phyloP scores from a whole-genome alignment of 2,797 vertebrate genomes.

The Nothura maculosa region DNA sequence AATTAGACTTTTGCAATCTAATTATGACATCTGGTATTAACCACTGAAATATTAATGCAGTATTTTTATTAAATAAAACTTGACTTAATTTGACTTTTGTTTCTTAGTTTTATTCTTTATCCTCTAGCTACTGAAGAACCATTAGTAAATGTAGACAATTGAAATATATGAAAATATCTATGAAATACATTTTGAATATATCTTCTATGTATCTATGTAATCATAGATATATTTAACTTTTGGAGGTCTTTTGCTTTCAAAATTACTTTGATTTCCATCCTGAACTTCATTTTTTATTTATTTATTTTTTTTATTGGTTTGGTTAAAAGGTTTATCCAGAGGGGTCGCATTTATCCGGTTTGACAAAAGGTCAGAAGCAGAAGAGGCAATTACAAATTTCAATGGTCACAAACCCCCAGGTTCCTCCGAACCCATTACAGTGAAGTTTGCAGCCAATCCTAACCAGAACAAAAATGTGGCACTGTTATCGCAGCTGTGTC shows the following conservation, averaged over 20 bases:
- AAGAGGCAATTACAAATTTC: slow-evolving; percentile 96
- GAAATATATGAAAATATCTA: background rate
- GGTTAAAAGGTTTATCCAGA: slow-evolving; percentile 91
- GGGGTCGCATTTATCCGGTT: slow-evolving; percentile 98
- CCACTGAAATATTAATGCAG: background rate
- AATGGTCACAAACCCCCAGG: slow-evolving; percentile 97
- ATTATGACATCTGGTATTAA: background rate
- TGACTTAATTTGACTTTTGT: slow-evolving; percentile 43
- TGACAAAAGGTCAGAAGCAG: slow-evolving; percentile 96
- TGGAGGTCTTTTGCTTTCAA: slow-evolving; percentile 70
- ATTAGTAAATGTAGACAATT: background rate
- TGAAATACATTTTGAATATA: too few species aligned
- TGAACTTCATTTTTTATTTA: slow-evolving; percentile 42
- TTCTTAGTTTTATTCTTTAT: slow-evolving; percentile 26
- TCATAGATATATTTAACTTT: slow-evolving; percentile 53
- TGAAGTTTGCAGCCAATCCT: slow-evolving; percentile 97
- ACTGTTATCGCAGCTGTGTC: slow-evolving; percentile 96
- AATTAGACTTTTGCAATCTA: background rate
- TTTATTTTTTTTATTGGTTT: slow-evolving; percentile 63
- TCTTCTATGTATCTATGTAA: background rate
- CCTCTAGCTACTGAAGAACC: slow-evolving; percentile 1
- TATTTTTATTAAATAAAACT: too few species aligned
- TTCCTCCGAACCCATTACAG: slow-evolving; percentile 93
- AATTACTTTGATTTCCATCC: slow-evolving; percentile 60
- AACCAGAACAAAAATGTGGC: slow-evolving; percentile 98